Base-by-base conservation (phyloP, 2,113 vertebrate genomes). In the Chaenogobius annularis region DNA sequence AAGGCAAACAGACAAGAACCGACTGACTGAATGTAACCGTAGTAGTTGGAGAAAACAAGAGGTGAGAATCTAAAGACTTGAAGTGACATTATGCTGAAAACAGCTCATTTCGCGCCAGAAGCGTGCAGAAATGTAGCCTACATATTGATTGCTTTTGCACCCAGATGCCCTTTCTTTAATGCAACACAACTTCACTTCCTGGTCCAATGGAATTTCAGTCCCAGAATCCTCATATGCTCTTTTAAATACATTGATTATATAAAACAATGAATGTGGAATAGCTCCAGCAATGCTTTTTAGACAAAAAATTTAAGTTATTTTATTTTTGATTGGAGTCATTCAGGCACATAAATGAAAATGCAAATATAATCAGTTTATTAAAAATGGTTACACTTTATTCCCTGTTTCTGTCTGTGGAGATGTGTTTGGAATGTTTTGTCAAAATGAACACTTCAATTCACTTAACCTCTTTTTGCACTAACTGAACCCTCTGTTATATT, bases 21-120 rank as follows among this genome's bases (percentile, higher is more conserved):
- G 92, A 93, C 93, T 92, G 90, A 92, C 88, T 94, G 92, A 94
- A 94, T 94, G 93, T 94, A 93, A 90, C 82, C 71, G 68, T 75
- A 78, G 77, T 81, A n/a, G n/a, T n/a, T n/a, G 74, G 79, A 77
- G 81, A 61, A 61, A 61, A 61, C 58, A 13, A 59, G 58, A 35
- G 58, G 58, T 35, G 11, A 35, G 58, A 35, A 17, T 35, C 23
- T 31, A 35, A 35, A 35, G 26, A 17, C 13, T 31, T 9, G 1
- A 61, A 31, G 58, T 61, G 58, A 35, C 58, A 35, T 35, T 31
- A 13, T 26, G 26, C 6, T 12, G 26, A 31, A 15, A 59, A 35
- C 56, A 31, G 17, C 5, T 56, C 20, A 5, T 59, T 14, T 59
- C 10, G 22, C 56, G 4, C 52, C 19, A 9, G 3, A 14, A 54